A percentile compares a stretch with the other conserved stretches of the same genome.
Conservation (phyloP, 2,888 invertebrate genomes). For the Brachycybe producta region DNA sequence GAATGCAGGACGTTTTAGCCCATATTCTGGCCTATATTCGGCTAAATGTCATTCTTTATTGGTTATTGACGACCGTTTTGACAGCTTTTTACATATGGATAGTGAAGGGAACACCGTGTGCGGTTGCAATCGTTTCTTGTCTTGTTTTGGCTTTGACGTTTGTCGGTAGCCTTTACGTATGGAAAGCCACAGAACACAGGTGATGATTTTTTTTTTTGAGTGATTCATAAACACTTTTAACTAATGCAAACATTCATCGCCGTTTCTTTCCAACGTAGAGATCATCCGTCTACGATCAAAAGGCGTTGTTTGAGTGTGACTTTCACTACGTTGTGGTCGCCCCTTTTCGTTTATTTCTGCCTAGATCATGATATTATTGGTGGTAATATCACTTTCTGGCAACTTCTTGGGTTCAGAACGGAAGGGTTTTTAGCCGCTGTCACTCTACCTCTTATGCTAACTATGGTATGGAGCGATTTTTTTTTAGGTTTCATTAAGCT, state of each 20-base stretch:
- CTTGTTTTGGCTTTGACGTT: constrained; percentile 21
- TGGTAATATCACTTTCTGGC: not conserved
- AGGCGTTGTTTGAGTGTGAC: constrained; percentile 14
- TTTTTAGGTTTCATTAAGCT: not conserved
- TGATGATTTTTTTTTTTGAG: constrained; percentile 3
- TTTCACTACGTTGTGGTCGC: constrained; percentile 11
- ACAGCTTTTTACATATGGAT: not conserved
- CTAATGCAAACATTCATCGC: constrained; percentile 6
- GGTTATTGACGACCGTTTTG: not conserved
- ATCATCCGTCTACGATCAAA: constrained; percentile 16
- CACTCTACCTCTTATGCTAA: constrained; percentile 59
- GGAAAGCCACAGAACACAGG: constrained; percentile 18
- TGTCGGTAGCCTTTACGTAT: constrained; percentile 24
- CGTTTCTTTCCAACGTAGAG: constrained; percentile 5
- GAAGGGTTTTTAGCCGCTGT: constrained; percentile 59
- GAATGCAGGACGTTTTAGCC: too few species aligned
- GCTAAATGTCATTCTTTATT: not conserved
- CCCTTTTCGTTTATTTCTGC: constrained; percentile 14
- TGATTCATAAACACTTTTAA: not conserved
- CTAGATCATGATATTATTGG: not conserved
- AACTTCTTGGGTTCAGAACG: constrained; percentile 53
- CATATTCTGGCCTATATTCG: too few species aligned
- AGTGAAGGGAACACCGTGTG: not conserved
- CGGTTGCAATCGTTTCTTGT: constrained; percentile 17
- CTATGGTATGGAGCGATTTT: constrained; percentile 37